phyloP scores from a whole-genome alignment of 2,113 vertebrate species.

The Mellivora capensis region DNA sequence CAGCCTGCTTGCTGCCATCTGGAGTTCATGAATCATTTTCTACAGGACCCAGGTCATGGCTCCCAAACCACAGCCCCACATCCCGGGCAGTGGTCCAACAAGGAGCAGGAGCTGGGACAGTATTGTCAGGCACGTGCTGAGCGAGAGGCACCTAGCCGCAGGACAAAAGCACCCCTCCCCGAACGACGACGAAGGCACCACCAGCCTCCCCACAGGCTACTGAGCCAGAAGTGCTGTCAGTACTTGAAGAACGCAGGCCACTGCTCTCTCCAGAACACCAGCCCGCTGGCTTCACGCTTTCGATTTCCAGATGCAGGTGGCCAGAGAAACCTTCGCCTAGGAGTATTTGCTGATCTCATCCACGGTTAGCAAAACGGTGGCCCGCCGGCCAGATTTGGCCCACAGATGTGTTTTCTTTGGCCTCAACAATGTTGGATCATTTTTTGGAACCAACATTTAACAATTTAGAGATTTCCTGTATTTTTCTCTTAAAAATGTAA shows the following conservation, averaged over 20 bases:
- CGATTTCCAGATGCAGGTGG: not conserved
- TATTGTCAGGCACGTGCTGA: not conserved
- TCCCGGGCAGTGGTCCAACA: not conserved
- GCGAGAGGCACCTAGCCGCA: not conserved
- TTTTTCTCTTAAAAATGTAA: slow-evolving; percentile 35
- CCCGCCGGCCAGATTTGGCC: not conserved
- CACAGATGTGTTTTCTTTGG: slow-evolving; percentile 46
- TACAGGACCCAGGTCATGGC: not conserved
- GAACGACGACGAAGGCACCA: not conserved
- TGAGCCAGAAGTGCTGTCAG: not conserved
- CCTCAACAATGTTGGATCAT: not conserved
- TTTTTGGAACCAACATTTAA: slow-evolving; percentile 35
- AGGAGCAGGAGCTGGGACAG: not conserved
- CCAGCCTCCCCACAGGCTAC: rapidly evolving
- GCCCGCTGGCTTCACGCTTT: rapidly evolving
- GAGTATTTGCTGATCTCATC: not conserved
- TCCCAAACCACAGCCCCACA: not conserved
- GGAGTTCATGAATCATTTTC: not conserved
- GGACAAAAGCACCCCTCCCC: not conserved
- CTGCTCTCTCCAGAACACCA: not conserved
- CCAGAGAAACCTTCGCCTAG: not conserved
- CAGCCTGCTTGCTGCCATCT: not conserved
- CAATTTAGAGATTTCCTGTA: slow-evolving; percentile 54
- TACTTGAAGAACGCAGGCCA: not conserved
- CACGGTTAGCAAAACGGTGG: not conserved